Base-by-base conservation (phyloP, 2,113 vertebrate genomes). In the Psilopsiagon aurifrons region DNA sequence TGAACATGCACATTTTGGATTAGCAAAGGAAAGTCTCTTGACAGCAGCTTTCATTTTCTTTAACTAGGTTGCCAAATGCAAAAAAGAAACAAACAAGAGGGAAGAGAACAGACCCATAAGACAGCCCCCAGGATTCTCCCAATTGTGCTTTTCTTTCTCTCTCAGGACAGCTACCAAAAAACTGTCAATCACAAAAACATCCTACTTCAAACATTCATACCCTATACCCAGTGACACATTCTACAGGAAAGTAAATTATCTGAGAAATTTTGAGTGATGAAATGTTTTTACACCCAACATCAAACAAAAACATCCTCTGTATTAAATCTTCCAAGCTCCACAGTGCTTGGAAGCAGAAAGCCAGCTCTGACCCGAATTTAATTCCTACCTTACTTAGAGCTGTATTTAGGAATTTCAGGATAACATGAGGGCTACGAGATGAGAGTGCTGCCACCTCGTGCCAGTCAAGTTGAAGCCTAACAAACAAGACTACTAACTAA, bases 361-460 rank as follows among this genome's bases (percentile, higher is more conserved):
- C 28, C 52, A 93, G 17, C 54, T 73, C 17, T 83, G 83, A 90
- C 76, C 97, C 94, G 79, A 92, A 97, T 92, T 88, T 90, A 95
- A 96, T 49, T 91, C 29, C 31, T 19, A 29, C 16, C 59, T 79
- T 28, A 68, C 64, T 54, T 51, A 15, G 35, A 79, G 62, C 54
- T 70, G 41, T 35, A 83, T 46, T 83, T 70, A 67, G 74, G 24
- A 20, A 35, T n/a, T 60, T 57, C 4, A 73, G 71, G 64, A 12
- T 3, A 28, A 29, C 55, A 37, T 0, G 2, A 77, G 24, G 41
- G 57, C 76, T 83, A 59, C 9, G 37, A 57, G 70, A 91, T 52
- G 70, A 82, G 51, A 78, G 86, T 94, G 94, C 97, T 98, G 98
- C 98, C 98, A 97, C 92, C 98, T 98, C n/a, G 97, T 94, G 98